These are phyloP conservation scores for Tetragonula clypearis DNA, from an alignment of 1,140 invertebrate genomes.

Conservation along the genomic window DNA sequence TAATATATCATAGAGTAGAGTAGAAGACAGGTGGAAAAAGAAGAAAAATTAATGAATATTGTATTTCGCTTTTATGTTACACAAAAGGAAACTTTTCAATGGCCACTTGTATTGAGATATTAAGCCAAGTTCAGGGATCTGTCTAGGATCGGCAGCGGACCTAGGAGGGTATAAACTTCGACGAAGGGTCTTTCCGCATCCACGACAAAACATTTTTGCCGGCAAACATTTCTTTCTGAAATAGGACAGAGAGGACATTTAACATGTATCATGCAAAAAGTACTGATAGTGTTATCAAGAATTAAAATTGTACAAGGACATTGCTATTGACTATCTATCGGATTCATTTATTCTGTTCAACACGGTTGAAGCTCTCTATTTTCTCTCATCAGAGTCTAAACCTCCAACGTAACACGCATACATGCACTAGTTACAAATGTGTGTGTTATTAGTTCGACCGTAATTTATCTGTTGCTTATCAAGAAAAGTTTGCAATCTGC, in stretches of 20 bases:
- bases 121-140: slow-evolving; percentile 56
- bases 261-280: slow-evolving; percentile 30
- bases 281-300: not conserved
- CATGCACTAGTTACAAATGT: slow-evolving; percentile 31
- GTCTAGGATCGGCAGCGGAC: slow-evolving; percentile 44
- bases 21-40: not conserved
- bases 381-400: not conserved
- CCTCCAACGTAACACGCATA: not conserved
- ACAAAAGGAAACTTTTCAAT: slow-evolving; percentile 64
- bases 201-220: slow-evolving; percentile 58
- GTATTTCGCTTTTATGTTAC: slow-evolving; percentile 62
- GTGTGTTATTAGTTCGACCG: not conserved
- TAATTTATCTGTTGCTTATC: slow-evolving; percentile 1
- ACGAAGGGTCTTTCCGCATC: slow-evolving; percentile 62
- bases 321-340: not conserved
- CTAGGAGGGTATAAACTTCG: slow-evolving; percentile 39
- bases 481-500: not conserved
- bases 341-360: slow-evolving; percentile 5
- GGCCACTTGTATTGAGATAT: slow-evolving; percentile 61
- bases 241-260: slow-evolving; percentile 45
- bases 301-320: not conserved
- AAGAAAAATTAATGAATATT: not conserved
- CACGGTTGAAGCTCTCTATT: not conserved
- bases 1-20: too few relatives aligned
- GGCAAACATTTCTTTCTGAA: slow-evolving; percentile 57